Evolutionary conservation across 2,888 invertebrate species (phyloP).

Genomic region (Oegoconia quadripuncta): DNA sequence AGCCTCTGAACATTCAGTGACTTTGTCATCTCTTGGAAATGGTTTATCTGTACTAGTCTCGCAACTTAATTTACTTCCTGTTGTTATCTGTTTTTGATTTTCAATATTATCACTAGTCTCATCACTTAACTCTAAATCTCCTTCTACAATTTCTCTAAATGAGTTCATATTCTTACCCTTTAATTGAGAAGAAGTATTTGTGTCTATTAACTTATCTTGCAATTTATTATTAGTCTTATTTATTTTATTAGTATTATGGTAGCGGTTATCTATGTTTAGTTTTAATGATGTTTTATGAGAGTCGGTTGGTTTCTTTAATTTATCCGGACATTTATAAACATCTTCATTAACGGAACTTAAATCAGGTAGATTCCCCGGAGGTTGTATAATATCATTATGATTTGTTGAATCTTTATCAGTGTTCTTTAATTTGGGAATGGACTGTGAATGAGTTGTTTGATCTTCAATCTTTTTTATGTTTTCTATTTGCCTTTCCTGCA

Average conservation of each 20-base stretch:
- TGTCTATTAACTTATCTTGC: neutral
- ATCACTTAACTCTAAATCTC: slow-evolving; percentile 65
- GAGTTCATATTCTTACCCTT: neutral
- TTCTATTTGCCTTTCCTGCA: neutral
- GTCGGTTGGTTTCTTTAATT: too few species aligned
- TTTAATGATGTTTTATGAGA: too few species aligned
- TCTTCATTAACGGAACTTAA: too few species aligned
- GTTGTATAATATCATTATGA: neutral
- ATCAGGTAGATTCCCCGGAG: slow-evolving; percentile 2
- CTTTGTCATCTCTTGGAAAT: too few species aligned
- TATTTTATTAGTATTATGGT: too few species aligned
- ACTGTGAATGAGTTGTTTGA: slow-evolving; percentile 22
- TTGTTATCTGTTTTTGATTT: neutral
- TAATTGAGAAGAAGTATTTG: slow-evolving; percentile 5
- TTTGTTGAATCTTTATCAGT: neutral
- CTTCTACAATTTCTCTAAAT: slow-evolving; percentile 41
- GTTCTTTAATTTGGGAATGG: slow-evolving; percentile 33
- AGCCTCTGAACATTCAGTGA: too few species aligned
- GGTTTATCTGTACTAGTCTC: too few species aligned
- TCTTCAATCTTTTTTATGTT: neutral
- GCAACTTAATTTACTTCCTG: too few species aligned
- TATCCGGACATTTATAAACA: too few species aligned
- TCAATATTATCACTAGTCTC: slow-evolving; percentile 46
- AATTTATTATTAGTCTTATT: neutral
- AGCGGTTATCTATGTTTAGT: too few species aligned